phyloP scores from a whole-genome alignment of 1,140 invertebrate genomes.

The Chionoecetes opilio region DNA sequence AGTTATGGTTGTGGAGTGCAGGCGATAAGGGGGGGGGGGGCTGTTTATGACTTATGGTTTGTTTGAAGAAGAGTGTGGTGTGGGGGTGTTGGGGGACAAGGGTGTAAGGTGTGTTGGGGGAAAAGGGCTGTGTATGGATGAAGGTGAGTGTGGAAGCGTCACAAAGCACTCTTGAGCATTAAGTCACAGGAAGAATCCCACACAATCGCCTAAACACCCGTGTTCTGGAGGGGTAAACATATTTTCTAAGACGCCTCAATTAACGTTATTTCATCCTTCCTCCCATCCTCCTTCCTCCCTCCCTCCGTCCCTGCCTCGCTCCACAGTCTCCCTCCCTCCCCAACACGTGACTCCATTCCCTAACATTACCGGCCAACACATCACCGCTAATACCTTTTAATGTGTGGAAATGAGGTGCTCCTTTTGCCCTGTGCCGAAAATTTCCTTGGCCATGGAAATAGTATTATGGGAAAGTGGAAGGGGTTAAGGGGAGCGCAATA shows the following conservation, averaged over 20 bases:
- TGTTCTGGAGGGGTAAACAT: neutral
- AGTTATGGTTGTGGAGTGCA: no score
- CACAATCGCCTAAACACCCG: no score
- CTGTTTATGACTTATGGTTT: no score
- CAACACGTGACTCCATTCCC: conserved; percentile 17
- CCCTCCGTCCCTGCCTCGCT: neutral
- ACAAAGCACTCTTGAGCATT: no score
- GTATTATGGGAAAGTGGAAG: neutral
- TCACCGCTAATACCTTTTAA: conserved; percentile 19
- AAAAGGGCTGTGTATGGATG: no score
- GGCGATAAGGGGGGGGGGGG: no score
- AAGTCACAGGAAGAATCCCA: no score
- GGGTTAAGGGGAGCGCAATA: neutral
- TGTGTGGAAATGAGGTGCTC: conserved; percentile 18
- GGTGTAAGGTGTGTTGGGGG: no score
- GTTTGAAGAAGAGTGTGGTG: no score
- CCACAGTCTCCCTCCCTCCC: neutral
- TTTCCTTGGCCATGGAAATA: conserved; percentile 2
- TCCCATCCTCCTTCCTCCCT: neutral
- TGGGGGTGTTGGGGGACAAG: no score
- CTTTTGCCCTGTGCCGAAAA: conserved; percentile 17
- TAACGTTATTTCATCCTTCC: neutral
- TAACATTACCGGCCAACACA: neutral
- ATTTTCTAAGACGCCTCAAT: neutral
- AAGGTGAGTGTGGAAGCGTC: no score